phyloP scores from a whole-genome alignment of 2,888 invertebrate species.

The Orchesellides sinensis region DNA sequence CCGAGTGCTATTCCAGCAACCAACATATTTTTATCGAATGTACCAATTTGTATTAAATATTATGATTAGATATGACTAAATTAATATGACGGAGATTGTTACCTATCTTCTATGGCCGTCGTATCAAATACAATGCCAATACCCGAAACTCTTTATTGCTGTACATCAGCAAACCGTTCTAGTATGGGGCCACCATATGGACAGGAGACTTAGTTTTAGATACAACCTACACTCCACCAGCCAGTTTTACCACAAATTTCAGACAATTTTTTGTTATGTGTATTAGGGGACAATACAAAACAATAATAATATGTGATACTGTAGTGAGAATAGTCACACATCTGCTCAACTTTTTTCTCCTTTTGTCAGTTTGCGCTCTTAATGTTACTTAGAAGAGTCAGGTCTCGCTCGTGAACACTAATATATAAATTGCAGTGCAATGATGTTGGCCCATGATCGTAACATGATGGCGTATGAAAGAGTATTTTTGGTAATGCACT shows the following conservation, averaged over 20 bases:
- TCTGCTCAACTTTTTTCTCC: slow-evolving; percentile 67
- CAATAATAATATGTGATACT: slow-evolving; percentile 23
- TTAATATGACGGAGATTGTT: neutral
- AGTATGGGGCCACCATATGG: neutral
- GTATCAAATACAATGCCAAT: neutral
- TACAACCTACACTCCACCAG: too few species aligned
- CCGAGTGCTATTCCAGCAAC: too few species aligned
- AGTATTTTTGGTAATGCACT: neutral
- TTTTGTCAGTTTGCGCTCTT: slow-evolving; percentile 13
- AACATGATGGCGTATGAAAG: neutral
- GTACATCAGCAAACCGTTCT: neutral
- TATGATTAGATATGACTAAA: neutral
- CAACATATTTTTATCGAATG: too few species aligned
- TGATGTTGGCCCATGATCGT: neutral
- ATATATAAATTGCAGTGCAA: slow-evolving; percentile 53
- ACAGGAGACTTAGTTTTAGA: neutral
- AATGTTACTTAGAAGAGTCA: slow-evolving; percentile 4
- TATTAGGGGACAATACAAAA: slow-evolving; percentile 1
- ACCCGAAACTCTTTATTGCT: neutral
- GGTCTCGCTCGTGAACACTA: slow-evolving; percentile 12
- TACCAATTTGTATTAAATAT: slow-evolving; percentile 44
- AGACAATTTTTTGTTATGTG: neutral
- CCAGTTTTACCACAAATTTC: slow-evolving; percentile 30
- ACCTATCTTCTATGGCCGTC: neutral
- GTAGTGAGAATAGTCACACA: slow-evolving; percentile 57